Evolutionary conservation across 2,888 invertebrate species (phyloP).

Genomic region (Amitus sp.): DNA sequence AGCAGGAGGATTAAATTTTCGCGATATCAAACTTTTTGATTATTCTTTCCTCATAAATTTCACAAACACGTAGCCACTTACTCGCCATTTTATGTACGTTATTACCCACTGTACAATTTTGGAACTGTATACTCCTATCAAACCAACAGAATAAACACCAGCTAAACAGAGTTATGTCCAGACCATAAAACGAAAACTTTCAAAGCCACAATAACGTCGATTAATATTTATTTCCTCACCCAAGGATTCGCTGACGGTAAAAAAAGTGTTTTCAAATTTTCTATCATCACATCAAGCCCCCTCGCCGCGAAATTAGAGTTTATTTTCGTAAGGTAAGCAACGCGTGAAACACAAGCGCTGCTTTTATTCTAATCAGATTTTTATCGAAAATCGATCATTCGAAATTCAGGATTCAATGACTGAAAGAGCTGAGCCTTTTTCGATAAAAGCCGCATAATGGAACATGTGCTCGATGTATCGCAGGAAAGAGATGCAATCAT

Average conservation of each 20-base stretch:
- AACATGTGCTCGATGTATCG: slow-evolving; percentile 22
- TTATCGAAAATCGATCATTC: slow-evolving; percentile 4
- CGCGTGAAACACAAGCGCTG: slow-evolving; percentile 6
- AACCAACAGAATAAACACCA: slow-evolving; percentile 30
- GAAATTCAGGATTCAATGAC: slow-evolving; percentile 18
- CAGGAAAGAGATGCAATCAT: neutral
- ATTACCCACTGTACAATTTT: neutral
- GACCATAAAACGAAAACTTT: slow-evolving; percentile 10
- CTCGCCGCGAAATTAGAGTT: slow-evolving; percentile 16
- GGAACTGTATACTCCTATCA: slow-evolving; percentile 24
- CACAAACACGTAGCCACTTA: neutral
- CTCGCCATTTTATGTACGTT: neutral
- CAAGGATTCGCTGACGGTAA: neutral
- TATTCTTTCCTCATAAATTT: neutral
- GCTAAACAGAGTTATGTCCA: slow-evolving; percentile 17
- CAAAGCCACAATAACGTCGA: slow-evolving; percentile 11
- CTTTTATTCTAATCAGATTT: slow-evolving; percentile 1
- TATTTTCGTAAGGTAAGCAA: slow-evolving; percentile 28
- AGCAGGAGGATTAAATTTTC: slow-evolving; percentile 44
- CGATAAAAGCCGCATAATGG: neutral
- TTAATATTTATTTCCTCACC: slow-evolving; percentile 1
- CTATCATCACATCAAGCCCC: slow-evolving; percentile 13
- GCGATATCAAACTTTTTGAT: slow-evolving; percentile 3
- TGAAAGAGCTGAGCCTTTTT: too few relatives aligned
- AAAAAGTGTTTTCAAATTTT: neutral